Conservation (phyloP, 2,888 invertebrate genomes). For the Leucophenga montana region DNA sequence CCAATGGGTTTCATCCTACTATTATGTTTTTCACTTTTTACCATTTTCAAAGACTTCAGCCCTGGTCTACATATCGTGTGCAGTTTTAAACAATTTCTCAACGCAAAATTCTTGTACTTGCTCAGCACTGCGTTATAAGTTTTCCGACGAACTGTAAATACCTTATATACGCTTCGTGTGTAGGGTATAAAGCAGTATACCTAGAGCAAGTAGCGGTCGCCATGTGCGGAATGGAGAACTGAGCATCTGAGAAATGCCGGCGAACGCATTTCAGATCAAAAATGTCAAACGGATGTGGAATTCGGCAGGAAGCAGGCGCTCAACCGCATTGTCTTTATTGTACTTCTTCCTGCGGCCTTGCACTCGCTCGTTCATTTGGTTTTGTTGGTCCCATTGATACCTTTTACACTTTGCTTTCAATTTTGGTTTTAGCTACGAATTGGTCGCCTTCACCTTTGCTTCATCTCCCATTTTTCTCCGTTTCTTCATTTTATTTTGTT, state of each 20-base stretch:
- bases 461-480: background rate
- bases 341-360: conserved; percentile 12
- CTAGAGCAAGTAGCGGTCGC: too few species aligned
- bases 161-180: too few species aligned
- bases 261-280: background rate
- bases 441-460: background rate
- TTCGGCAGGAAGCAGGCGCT: background rate
- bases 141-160: too few species aligned
- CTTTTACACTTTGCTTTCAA: background rate
- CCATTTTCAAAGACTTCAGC: too few species aligned
- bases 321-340: conserved; percentile 25
- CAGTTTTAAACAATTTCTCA: too few species aligned
- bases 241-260: background rate
- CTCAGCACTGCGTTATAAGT: too few species aligned
- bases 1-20: too few species aligned
- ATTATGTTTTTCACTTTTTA: too few species aligned
- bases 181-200: too few species aligned
- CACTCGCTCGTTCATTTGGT: conserved; percentile 39
- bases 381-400: conserved; percentile 47
- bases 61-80: too few species aligned
- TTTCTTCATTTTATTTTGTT: conserved; percentile 24
- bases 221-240: background rate
- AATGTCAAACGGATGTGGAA: background rate
- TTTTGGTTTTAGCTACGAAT: background rate
- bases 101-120: too few species aligned